Conservation (phyloP, 2,113 vertebrate species). For the Heterotilapia buettikoferi region DNA sequence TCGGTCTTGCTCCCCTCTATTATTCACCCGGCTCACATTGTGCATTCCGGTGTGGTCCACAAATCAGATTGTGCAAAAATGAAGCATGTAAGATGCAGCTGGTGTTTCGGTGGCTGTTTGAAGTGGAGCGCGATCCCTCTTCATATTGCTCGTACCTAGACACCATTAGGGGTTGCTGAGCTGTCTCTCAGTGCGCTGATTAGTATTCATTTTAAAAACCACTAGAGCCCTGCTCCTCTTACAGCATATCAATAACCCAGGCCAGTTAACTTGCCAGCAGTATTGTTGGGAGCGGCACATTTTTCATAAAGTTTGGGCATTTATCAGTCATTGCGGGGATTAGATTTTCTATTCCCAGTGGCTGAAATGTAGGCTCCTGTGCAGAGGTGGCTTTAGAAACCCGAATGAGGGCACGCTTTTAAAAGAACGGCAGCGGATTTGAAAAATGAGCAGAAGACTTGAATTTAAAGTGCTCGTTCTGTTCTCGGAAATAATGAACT, state of each 20-base stretch:
- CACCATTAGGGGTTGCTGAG: constrained; percentile 34
- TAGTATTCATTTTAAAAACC: constrained; percentile 52
- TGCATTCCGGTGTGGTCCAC: constrained; percentile 16
- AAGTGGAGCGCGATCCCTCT: constrained; percentile 40
- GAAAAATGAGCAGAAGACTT: not conserved
- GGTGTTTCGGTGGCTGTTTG: constrained; percentile 27
- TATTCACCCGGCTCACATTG: not conserved
- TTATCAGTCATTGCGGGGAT: constrained; percentile 14
- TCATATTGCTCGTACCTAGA: constrained; percentile 23
- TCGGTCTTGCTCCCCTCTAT: not conserved
- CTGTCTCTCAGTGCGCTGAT: constrained; percentile 43
- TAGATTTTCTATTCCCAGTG: not conserved
- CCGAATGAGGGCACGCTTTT: not conserved
- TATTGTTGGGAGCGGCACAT: constrained; percentile 21
- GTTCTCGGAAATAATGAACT: not conserved
- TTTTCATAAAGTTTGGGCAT: constrained; percentile 42
- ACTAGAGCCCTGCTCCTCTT: constrained; percentile 1
- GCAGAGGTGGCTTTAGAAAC: not conserved
- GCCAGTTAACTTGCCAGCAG: constrained; percentile 14
- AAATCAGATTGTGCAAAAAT: constrained; percentile 28
- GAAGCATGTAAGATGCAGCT: constrained; percentile 42
- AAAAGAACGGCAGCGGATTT: not conserved
- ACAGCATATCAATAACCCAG: constrained; percentile 39
- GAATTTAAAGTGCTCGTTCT: not conserved
- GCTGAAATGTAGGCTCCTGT: not conserved